Evolutionary conservation across 2,888 invertebrate genomes (phyloP).

Genomic region (Aspidiotus destructor): DNA sequence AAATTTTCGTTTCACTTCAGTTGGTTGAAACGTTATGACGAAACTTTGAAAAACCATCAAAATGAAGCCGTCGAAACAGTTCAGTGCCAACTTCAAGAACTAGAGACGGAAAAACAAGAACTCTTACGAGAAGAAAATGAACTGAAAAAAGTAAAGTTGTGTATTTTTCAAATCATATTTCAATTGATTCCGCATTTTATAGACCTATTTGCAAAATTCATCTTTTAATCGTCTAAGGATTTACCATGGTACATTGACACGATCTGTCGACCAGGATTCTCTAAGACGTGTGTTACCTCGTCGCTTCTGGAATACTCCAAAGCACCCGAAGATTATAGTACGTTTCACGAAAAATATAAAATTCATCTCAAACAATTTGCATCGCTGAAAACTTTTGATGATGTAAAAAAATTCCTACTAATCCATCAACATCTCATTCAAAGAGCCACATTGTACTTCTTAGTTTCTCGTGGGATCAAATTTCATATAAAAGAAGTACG

Average conservation of each 20-base stretch:
- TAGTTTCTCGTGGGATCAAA: slow-evolving; percentile 21
- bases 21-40: slow-evolving; percentile 7
- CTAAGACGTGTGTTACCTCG: slow-evolving; percentile 13
- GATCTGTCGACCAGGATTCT: slow-evolving; percentile 23
- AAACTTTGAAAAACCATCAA: neutral
- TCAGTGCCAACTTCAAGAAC: slow-evolving; percentile 10
- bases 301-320: neutral
- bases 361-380: slow-evolving; percentile 5
- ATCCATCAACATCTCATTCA: slow-evolving; percentile 11
- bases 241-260: slow-evolving; percentile 27
- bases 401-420: slow-evolving; percentile 7
- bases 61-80: slow-evolving; percentile 1
- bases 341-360: slow-evolving; percentile 14
- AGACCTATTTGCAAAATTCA: neutral
- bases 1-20: neutral
- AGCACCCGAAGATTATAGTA: slow-evolving; percentile 7
- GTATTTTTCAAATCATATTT: neutral
- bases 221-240: neutral
- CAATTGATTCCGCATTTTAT: neutral
- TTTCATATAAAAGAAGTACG: slow-evolving; percentile 10
- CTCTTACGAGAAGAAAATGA: slow-evolving; percentile 17
- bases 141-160: slow-evolving; percentile 10
- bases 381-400: slow-evolving; percentile 15
- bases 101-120: slow-evolving; percentile 18
- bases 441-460: slow-evolving; percentile 15